phyloP scores from a whole-genome alignment of 2,888 invertebrate species.

The Gastrophysa polygoni region DNA sequence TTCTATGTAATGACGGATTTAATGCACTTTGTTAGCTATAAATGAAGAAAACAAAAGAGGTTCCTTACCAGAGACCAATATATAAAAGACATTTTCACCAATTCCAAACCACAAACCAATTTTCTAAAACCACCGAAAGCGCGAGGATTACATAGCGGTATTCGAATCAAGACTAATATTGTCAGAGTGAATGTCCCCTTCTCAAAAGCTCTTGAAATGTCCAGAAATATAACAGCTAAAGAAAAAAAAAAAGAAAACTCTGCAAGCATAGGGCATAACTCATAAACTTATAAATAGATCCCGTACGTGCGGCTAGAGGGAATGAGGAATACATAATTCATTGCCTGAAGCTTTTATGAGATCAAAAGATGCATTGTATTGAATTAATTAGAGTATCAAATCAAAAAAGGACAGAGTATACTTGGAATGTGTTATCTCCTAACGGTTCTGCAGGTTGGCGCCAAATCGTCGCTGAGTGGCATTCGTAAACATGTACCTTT shows the following conservation, averaged over 20 bases:
- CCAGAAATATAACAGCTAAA: conserved; percentile 35
- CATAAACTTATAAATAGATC: conserved; percentile 37
- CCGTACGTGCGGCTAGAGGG: not conserved
- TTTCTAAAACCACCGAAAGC: not conserved
- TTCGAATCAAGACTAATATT: conserved; percentile 35
- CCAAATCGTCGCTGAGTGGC: too few relatives aligned
- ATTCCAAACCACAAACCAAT: not conserved
- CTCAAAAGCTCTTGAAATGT: conserved; percentile 32
- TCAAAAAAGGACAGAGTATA: too few relatives aligned
- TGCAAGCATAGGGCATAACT: conserved; percentile 16
- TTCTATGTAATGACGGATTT: too few relatives aligned
- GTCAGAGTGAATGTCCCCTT: conserved; percentile 36
- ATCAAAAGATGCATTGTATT: not conserved
- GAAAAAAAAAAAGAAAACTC: conserved; percentile 34
- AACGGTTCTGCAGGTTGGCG: not conserved
- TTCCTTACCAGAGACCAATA: conserved; percentile 56
- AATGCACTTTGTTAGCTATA: too few relatives aligned
- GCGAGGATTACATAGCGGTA: not conserved
- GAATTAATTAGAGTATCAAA: not conserved
- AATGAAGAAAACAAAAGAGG: too few relatives aligned
- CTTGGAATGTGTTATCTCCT: not conserved
- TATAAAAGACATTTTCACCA: conserved; percentile 52
- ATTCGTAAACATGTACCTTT: too few relatives aligned
- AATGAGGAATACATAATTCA: not conserved
- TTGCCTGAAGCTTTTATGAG: not conserved